Percentiles rank a stretch among this genome's conserved stretches.
Evolutionary conservation across 2,113 vertebrate genomes (phyloP).

Genomic region (Apodemus sylvaticus): DNA sequence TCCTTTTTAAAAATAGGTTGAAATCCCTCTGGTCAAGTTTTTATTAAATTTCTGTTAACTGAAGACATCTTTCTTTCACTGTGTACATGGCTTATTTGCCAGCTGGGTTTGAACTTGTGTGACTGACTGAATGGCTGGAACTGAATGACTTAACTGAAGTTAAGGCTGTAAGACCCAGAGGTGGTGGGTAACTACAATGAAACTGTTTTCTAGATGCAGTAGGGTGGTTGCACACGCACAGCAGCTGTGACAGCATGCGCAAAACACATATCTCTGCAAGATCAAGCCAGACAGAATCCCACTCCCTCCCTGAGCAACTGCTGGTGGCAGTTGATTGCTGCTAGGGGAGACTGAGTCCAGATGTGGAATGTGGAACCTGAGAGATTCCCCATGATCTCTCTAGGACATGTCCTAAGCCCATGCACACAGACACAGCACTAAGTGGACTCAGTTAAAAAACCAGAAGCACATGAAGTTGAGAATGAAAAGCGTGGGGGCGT

Average conservation of each 20-base stretch:
- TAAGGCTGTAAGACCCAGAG: not conserved
- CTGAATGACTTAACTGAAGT: not conserved
- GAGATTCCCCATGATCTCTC: no score
- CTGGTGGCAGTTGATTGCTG: not conserved
- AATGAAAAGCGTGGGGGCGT: not conserved
- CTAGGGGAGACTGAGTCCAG: not conserved
- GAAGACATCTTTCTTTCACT: slow-evolving; percentile 28
- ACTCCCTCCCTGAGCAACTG: not conserved
- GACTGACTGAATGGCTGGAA: slow-evolving; percentile 25
- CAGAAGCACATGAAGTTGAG: not conserved
- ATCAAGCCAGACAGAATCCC: not conserved
- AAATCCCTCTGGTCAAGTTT: slow-evolving; percentile 33
- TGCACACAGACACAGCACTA: not conserved
- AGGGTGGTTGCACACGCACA: not conserved
- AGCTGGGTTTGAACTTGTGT: slow-evolving; percentile 44
- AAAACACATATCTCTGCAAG: not conserved
- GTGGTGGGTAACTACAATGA: not conserved
- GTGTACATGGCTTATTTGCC: slow-evolving; percentile 25
- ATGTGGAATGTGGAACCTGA: not conserved
- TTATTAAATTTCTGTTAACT: slow-evolving; percentile 55
- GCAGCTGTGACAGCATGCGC: not conserved
- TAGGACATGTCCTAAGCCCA: not conserved
- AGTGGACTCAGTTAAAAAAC: not conserved
- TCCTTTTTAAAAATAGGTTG: slow-evolving; percentile 10
- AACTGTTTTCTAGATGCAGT: not conserved